A percentile compares a stretch with the other conserved stretches of the same genome.
Evolutionary conservation across 2,888 invertebrate genomes (phyloP).

Genomic region (Hyposoter didymator): DNA sequence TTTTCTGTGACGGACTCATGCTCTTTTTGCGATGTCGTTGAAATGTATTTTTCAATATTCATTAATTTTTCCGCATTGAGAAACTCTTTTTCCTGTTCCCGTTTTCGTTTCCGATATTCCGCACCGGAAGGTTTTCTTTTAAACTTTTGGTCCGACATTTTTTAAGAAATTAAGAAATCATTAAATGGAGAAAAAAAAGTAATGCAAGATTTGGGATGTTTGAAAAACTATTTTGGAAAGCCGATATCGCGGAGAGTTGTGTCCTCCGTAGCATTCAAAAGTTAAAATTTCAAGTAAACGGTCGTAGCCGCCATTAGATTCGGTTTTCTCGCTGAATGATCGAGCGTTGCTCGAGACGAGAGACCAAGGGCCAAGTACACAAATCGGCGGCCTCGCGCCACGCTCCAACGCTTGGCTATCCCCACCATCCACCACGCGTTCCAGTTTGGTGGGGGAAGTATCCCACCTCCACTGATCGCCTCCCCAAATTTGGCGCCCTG

Average conservation of each 20-base stretch:
- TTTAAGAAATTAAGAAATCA: conserved; percentile 9
- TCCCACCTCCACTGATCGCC: neutral
- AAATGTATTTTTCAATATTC: conserved; percentile 32
- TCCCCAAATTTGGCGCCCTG: no score
- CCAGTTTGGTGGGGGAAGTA: neutral
- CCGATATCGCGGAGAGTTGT: neutral
- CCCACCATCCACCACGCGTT: conserved; percentile 15
- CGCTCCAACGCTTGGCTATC: conserved; percentile 20
- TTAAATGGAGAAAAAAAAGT: conserved; percentile 1
- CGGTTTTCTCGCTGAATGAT: conserved; percentile 28
- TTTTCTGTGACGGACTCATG: conserved; percentile 18
- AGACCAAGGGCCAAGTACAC: conserved; percentile 11
- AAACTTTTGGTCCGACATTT: conserved; percentile 32
- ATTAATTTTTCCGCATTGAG: conserved; percentile 13
- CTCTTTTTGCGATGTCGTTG: conserved; percentile 29
- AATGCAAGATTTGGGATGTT: neutral
- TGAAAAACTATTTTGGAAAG: neutral
- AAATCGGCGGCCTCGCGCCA: conserved; percentile 27
- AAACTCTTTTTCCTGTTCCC: conserved; percentile 39
- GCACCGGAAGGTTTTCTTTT: conserved; percentile 33
- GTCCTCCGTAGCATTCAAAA: conserved; percentile 9
- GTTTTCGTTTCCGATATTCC: conserved; percentile 30
- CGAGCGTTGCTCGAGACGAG: conserved; percentile 17
- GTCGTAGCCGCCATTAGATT: neutral
- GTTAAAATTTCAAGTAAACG: no score